phyloP scores from a whole-genome alignment of 2,797 vertebrate genomes.

The Fringilla coelebs region DNA sequence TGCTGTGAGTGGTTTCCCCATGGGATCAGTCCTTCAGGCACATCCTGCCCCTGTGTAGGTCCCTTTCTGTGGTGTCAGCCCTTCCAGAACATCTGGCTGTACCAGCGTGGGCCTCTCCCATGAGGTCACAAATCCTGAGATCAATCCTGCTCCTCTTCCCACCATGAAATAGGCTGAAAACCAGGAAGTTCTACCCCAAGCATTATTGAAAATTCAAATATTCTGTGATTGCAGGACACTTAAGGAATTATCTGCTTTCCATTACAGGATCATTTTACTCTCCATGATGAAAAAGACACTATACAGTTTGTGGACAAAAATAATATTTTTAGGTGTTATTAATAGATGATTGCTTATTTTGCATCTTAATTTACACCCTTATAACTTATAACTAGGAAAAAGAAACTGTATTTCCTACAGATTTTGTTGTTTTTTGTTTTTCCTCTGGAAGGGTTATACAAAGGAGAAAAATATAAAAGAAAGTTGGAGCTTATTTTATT shows the following conservation, averaged over 20 bases:
- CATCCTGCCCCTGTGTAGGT: rapidly evolving
- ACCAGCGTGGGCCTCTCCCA: rapidly evolving
- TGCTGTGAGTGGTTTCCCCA: background rate
- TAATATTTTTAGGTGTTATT: background rate
- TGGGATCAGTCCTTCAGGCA: background rate
- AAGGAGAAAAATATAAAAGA: background rate
- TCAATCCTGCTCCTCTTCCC: too few relatives aligned
- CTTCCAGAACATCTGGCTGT: too few relatives aligned
- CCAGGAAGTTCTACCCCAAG: background rate
- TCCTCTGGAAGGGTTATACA: background rate
- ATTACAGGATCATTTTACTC: background rate
- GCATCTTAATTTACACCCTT: background rate
- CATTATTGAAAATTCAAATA: background rate
- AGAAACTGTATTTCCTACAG: background rate
- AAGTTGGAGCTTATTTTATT: background rate
- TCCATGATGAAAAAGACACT: background rate
- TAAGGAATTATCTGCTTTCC: background rate
- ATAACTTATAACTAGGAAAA: background rate
- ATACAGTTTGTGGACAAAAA: background rate
- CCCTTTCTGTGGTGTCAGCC: background rate
- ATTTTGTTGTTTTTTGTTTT: too few relatives aligned
- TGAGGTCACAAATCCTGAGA: background rate
- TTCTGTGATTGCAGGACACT: background rate
- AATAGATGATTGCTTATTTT: background rate
- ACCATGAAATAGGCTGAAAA: background rate